Evolutionary conservation across 35 echinoderm and acorn worm species (phyloP), one percentile per base, ranked within the genome.

Genomic region (Chiridota heheva): DNA sequence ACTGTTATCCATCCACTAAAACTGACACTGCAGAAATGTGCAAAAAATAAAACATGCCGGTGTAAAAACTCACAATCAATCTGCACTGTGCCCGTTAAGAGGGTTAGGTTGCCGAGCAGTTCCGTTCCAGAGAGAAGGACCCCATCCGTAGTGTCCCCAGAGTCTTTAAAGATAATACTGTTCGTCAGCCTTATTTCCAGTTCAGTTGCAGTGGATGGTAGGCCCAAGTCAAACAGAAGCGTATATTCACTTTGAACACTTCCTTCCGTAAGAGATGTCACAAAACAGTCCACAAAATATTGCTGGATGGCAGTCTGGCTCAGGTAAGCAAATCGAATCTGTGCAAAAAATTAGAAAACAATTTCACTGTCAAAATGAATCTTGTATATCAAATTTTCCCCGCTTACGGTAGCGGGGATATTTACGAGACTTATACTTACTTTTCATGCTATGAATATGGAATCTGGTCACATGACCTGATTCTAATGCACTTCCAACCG

Each of bases 321-420:
- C 25, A 74, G 24, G 44, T 74, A 74, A 4, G 44, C 2, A 29
- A 51, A 74, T 3, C 70, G 70, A 33, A 74, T 32, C 70, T 74
- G 44, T 7, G 58, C 1, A 32, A 74, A 15, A 22, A 46, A 72
- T 22, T 31, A 27, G 49, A 49, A 72, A 17, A 25, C 15, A 25
- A 25, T 55, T 55, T 17, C 49, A 25, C 0, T 55, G 49, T 25
- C 49, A 17, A 69, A 0, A 13, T 31, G 2, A n/a, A 63, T n/a
- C n/a, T n/a, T n/a, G n/a, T n/a, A n/a, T n/a, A n/a, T n/a, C n/a
- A n/a, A n/a, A n/a, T n/a, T n/a, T n/a, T n/a, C n/a, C n/a, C n/a
- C n/a, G n/a, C n/a, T n/a, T n/a, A n/a, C n/a, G n/a, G n/a, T n/a
- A n/a, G n/a, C n/a, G n/a, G n/a, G n/a, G n/a, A n/a, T n/a, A n/a